Conservation (phyloP, 2,797 vertebrate species). For the Pelochelys cantorii region DNA sequence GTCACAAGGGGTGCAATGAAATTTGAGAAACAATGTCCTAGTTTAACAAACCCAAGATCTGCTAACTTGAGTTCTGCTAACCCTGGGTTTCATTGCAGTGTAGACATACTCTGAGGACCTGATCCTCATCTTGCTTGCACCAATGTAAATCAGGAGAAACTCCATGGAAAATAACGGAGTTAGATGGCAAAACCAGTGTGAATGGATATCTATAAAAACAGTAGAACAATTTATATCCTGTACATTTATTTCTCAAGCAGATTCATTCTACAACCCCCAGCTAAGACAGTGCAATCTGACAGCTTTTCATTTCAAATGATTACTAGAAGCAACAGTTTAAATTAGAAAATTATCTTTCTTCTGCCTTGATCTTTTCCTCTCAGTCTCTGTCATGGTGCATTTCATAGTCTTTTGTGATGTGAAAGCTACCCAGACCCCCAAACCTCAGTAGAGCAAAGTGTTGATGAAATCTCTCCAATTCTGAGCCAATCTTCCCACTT, state of each 20-base stretch:
- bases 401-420: not conserved
- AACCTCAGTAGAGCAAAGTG: not conserved
- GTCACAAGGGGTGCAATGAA: too few species aligned
- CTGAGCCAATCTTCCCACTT: not conserved
- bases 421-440: not conserved
- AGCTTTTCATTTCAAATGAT: constrained; percentile 12
- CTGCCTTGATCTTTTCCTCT: not conserved
- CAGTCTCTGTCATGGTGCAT: not conserved
- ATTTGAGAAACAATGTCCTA: too few species aligned
- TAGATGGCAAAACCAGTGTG: not conserved
- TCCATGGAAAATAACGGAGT: rapidly evolving
- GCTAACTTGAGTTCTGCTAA: not conserved
- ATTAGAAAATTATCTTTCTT: not conserved
- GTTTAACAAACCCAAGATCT: too few species aligned
- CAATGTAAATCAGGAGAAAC: not conserved
- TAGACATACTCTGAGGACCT: not conserved
- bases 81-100: not conserved
- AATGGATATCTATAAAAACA: not conserved
- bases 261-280: not conserved
- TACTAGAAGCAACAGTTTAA: not conserved
- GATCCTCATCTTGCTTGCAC: not conserved
- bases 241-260: not conserved
- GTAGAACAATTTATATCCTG: not conserved
- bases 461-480: not conserved
- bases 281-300: not conserved